Evolutionary conservation across 2,797 vertebrate species (phyloP).

Genomic region (Anas georgica): DNA sequence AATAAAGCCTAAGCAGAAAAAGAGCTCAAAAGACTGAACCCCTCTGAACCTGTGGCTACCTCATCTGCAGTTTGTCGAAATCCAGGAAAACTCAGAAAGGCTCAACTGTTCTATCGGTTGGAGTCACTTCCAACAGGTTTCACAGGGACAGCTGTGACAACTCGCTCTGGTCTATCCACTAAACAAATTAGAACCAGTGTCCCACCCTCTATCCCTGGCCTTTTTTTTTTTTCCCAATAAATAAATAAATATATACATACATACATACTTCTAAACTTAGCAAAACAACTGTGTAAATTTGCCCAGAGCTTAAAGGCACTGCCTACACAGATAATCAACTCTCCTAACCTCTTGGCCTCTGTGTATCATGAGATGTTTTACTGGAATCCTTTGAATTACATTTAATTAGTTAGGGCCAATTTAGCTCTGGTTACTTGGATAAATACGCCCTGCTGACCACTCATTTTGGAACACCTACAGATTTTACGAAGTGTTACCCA

Average conservation of each 20-base stretch:
- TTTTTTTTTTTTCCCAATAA: neutral
- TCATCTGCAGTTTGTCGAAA: neutral
- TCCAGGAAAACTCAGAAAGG: neutral
- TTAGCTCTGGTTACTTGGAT: neutral
- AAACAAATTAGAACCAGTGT: neutral
- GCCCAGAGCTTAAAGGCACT: neutral
- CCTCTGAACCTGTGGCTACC: neutral
- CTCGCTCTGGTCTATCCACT: neutral
- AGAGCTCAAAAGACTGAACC: neutral
- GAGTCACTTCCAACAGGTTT: neutral
- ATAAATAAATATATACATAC: too few species aligned
- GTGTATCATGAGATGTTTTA: neutral
- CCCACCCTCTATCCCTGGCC: too few species aligned
- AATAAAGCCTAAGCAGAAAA: neutral
- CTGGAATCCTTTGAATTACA: neutral
- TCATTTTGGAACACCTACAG: neutral
- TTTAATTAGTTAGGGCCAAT: neutral
- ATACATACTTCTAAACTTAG: neutral
- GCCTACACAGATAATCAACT: neutral
- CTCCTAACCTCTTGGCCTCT: neutral
- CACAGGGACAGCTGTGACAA: neutral
- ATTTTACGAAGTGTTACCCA: neutral
- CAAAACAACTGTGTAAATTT: neutral
- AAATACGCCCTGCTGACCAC: neutral
- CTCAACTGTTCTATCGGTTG: neutral